phyloP scores from a whole-genome alignment of 2,113 vertebrate genomes.

The Notothenia coriiceps region DNA sequence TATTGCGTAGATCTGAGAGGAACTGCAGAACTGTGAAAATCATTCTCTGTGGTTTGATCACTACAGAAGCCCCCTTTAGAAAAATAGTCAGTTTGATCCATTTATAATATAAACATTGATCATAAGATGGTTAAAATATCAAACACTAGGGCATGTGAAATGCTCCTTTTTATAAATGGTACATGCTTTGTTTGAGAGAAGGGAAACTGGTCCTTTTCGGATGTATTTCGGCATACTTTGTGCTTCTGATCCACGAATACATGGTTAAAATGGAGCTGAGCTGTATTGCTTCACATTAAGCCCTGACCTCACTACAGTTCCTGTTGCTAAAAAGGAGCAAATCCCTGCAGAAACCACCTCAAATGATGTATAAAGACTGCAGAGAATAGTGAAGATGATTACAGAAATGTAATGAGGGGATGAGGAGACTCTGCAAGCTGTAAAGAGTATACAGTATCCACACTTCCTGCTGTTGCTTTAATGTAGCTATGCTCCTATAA shows the following conservation, averaged over 20 bases:
- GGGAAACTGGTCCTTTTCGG: background rate
- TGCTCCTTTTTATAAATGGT: no score
- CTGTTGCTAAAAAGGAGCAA: background rate
- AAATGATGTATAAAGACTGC: background rate
- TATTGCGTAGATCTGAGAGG: background rate
- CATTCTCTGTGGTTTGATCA: background rate
- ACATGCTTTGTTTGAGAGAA: background rate
- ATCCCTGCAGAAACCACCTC: background rate
- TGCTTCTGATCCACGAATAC: background rate
- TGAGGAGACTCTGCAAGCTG: background rate
- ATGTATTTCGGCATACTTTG: background rate
- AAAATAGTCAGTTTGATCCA: background rate
- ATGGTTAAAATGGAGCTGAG: background rate
- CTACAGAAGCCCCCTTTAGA: background rate
- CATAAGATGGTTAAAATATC: no score
- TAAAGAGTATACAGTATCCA: background rate
- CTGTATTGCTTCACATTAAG: background rate
- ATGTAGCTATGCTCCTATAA: background rate
- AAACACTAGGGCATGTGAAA: background rate
- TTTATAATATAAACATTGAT: background rate
- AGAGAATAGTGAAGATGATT: background rate
- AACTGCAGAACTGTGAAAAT: background rate
- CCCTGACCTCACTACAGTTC: background rate
- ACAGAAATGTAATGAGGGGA: background rate
- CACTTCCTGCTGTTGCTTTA: slow-evolving; percentile 6